Base-by-base conservation (phyloP, 2,888 invertebrate species). In the Troglohyphantes excavatus region DNA sequence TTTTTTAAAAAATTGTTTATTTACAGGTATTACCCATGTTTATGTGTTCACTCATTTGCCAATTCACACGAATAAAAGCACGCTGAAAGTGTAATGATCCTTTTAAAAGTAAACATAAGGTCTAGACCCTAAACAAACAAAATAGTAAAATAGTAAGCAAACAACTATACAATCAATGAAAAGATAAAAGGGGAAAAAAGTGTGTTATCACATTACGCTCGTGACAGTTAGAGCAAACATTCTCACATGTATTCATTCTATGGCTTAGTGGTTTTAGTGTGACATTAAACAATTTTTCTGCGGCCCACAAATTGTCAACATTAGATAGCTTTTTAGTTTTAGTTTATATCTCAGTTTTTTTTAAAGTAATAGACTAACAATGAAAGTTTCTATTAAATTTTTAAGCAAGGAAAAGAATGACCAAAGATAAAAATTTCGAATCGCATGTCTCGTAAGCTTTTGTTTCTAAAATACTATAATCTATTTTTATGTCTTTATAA, bases 121-220 rank as follows among this genome's bases (percentile, higher is more conserved):
- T 53, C 53, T 53, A 53, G 53, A 53, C 53, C 53, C 13, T n/a
- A 53, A 53, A 53, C 53, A 53, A 53, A 53, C 53, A 53, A 53
- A 53, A 53, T 53, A 53, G 53, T 53, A 53, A 53, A 53, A 53
- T 53, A 53, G 53, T 53, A 53, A 13, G 53, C 53, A 53, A 53
- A 53, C 53, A 53, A 53, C 53, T 53, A 53, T 53, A n/a, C n/a
- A 53, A 53, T 53, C 53, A 53, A 53, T 53, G 53, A n/a, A 53
- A 33, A 53, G 53, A 53, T 53, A 53, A 53, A 39, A 53, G 53
- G n/a, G 53, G 53, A 53, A 53, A n/a, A 53, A 53, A 53, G 53
- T 53, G 53, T 53, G 53, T 53, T 53, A 53, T 53, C 53, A 53
- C 53, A 53, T 53, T 39, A 39, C 39, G n/a, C 53, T 53, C 53